These are phyloP conservation scores for Zoanthus sociatus DNA, from an alignment of 92 coral and sea anemone species.

Conservation along the genomic window DNA sequence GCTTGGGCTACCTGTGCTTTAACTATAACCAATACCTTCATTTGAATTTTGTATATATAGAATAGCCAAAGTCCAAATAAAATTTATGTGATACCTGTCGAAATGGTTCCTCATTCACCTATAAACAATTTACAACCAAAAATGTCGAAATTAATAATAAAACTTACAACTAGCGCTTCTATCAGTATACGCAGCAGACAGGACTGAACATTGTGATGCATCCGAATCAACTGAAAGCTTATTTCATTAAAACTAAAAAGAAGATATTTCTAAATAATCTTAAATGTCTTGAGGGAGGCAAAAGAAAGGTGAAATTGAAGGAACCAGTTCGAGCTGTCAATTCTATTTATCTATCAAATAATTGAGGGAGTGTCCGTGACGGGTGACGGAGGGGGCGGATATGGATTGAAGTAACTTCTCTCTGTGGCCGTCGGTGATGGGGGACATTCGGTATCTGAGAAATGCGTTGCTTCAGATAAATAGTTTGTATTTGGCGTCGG, in stretches of 20 bases:
- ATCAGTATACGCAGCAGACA: too few relatives aligned
- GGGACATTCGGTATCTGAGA: slow-evolving; percentile 93
- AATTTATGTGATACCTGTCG: slow-evolving; percentile 35
- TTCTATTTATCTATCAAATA: slow-evolving; percentile 56
- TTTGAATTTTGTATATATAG: too few relatives aligned
- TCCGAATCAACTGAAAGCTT: too few relatives aligned
- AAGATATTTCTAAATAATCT: too few relatives aligned
- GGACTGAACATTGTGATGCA: too few relatives aligned
- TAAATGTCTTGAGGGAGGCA: too few relatives aligned
- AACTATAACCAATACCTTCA: too few relatives aligned
- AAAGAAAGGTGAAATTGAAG: neutral
- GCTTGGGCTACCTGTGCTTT: too few relatives aligned
- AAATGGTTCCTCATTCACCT: slow-evolving; percentile 37
- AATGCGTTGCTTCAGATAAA: slow-evolving; percentile 91
- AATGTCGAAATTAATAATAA: neutral
- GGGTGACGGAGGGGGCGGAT: slow-evolving; percentile 99
- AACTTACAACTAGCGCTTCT: neutral
- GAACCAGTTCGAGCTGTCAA: slow-evolving; percentile 38
- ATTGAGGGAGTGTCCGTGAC: slow-evolving; percentile 99
- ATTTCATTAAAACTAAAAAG: too few relatives aligned
- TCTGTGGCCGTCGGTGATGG: slow-evolving; percentile 96
- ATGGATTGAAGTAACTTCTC: slow-evolving; percentile 85
- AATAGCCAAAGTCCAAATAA: too few relatives aligned
- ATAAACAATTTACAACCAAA: neutral
- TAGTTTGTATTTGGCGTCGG: slow-evolving; percentile 99